These are phyloP conservation scores for Venusia cambrica DNA, from an alignment of 2,888 invertebrate species.

Conservation along the genomic window DNA sequence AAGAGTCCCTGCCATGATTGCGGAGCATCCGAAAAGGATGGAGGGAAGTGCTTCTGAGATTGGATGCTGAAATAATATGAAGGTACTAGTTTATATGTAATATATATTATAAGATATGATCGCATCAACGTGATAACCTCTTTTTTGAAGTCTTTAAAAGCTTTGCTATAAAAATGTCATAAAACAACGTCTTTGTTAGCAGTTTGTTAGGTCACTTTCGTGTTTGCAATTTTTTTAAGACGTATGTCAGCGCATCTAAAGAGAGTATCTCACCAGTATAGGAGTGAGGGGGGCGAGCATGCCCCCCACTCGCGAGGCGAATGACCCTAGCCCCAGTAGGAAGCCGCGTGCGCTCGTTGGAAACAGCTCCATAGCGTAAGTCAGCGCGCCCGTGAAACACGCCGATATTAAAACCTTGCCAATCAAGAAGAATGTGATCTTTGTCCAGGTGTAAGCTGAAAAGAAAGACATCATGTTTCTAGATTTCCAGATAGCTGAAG, in stretches of 20 bases:
- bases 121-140: too few relatives aligned
- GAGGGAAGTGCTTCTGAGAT: slow-evolving; percentile 59
- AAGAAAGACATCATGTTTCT: too few relatives aligned
- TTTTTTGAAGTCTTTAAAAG: too few relatives aligned
- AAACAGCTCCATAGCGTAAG: slow-evolving; percentile 84
- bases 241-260: too few relatives aligned
- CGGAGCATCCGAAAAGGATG: slow-evolving; percentile 59
- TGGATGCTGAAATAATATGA: slow-evolving; percentile 65
- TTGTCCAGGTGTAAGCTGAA: slow-evolving; percentile 49
- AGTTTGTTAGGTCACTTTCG: too few relatives aligned
- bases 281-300: slow-evolving; percentile 84
- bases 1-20: slow-evolving; percentile 50
- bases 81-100: too few relatives aligned
- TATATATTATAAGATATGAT: too few relatives aligned
- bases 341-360: slow-evolving; percentile 83
- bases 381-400: slow-evolving; percentile 82
- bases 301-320: slow-evolving; percentile 81
- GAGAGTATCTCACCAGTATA: slow-evolving; percentile 55
- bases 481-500: too few relatives aligned
- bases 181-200: too few relatives aligned
- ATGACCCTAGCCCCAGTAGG: slow-evolving; percentile 80
- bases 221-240: too few relatives aligned
- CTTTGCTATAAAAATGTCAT: too few relatives aligned
- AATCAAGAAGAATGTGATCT: slow-evolving; percentile 70
- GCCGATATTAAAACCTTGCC: slow-evolving; percentile 83